These are phyloP conservation scores for Salticus scenicus DNA, from an alignment of 2,888 invertebrate species.

Conservation along the genomic window DNA sequence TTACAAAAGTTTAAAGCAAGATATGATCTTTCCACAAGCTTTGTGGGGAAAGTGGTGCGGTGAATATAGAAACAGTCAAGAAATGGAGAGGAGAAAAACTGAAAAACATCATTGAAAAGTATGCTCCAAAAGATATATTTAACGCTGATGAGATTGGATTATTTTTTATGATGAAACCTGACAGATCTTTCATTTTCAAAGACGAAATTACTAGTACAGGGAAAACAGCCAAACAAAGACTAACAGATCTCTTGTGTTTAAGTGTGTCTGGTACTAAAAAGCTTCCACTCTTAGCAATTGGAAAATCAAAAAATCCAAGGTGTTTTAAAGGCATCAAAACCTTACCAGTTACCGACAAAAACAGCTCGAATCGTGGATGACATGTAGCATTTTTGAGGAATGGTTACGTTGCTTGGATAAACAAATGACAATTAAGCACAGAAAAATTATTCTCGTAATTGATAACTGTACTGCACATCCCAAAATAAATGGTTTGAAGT, in stretches of 20 bases:
- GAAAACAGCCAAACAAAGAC: neutral
- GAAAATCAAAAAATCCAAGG: too few relatives aligned
- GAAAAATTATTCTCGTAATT: neutral
- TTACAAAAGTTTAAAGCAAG: neutral
- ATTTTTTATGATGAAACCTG: neutral
- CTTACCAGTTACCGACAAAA: too few relatives aligned
- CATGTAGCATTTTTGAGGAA: neutral
- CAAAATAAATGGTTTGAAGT: too few relatives aligned
- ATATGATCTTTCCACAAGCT: neutral
- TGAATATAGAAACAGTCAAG: neutral
- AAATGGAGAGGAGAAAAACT: neutral
- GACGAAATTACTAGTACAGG: neutral
- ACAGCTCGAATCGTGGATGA: too few relatives aligned
- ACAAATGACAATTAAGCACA: neutral
- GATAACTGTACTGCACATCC: neutral
- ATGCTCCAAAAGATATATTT: neutral
- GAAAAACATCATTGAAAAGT: neutral
- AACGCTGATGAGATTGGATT: neutral
- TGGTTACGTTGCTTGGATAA: conserved; percentile 8
- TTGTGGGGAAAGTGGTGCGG: neutral
- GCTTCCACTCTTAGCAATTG: neutral
- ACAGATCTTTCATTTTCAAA: neutral
- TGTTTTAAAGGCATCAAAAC: too few relatives aligned
- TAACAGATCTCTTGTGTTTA: neutral
- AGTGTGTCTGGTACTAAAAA: neutral